Percentiles rank a stretch among this genome's conserved stretches.
These are phyloP conservation scores for Oostethus manadensis DNA, from an alignment of 2,113 vertebrate genomes.

Conservation along the genomic window DNA sequence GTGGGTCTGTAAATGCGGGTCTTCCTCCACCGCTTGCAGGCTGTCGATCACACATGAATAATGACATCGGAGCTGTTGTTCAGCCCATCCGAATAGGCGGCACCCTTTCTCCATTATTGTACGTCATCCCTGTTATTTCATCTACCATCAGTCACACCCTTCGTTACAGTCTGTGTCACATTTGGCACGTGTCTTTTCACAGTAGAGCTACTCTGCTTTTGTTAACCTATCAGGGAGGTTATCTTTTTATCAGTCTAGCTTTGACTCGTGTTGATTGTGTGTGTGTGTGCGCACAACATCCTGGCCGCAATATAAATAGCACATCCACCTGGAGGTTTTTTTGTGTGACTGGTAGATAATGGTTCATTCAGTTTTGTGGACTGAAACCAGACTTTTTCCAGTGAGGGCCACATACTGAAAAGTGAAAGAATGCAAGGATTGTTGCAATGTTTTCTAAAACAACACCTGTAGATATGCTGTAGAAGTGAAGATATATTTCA, in stretches of 20 bases:
- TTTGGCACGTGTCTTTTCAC: neutral
- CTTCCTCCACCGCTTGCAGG: constrained; percentile 27
- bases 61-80: constrained; percentile 43
- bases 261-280: neutral
- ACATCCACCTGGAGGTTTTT: too few species aligned
- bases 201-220: neutral
- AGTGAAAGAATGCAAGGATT: too few species aligned
- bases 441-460: too few species aligned
- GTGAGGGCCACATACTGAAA: too few species aligned
- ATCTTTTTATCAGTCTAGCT: neutral
- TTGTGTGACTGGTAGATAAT: too few species aligned
- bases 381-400: too few species aligned
- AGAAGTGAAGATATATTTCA: too few species aligned
- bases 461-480: too few species aligned
- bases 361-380: too few species aligned
- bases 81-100: constrained; percentile 29
- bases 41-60: constrained; percentile 43
- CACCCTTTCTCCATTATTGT: constrained; percentile 36
- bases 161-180: neutral
- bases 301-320: too few species aligned
- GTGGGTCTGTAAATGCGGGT: constrained; percentile 15
- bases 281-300: neutral
- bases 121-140: constrained; percentile 17
- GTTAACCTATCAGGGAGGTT: neutral
- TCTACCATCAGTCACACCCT: constrained; percentile 1